A percentile compares a stretch with the other conserved stretches of the same genome.
Conservation (phyloP, 2,888 invertebrate genomes). For the Eulithis testata region DNA sequence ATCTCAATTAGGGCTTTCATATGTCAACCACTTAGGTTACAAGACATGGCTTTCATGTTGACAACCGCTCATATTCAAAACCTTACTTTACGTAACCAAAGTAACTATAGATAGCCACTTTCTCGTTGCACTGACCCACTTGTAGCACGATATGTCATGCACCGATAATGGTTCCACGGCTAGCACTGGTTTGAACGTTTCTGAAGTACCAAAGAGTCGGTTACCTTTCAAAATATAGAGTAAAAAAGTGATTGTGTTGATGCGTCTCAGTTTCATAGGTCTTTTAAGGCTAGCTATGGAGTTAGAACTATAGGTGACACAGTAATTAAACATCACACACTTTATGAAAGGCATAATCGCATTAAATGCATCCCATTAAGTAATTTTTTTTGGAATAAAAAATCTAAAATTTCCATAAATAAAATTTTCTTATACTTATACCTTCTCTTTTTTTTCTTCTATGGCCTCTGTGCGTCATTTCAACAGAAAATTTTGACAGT, state of each 20-base stretch:
- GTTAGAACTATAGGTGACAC: too few relatives aligned
- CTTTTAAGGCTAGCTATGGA: too few relatives aligned
- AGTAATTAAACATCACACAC: too few relatives aligned
- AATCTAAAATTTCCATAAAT: too few relatives aligned
- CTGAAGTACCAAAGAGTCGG: not conserved
- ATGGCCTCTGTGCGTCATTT: too few relatives aligned
- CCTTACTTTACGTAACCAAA: conserved; percentile 21
- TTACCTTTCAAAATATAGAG: not conserved
- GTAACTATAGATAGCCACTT: conserved; percentile 30
- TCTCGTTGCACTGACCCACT: conserved; percentile 40
- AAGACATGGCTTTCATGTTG: conserved; percentile 18
- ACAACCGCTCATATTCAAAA: conserved; percentile 27
- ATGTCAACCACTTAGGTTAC: conserved; percentile 10
- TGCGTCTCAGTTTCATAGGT: not conserved
- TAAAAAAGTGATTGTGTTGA: too few relatives aligned
- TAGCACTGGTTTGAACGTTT: not conserved
- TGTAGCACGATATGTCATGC: conserved; percentile 38
- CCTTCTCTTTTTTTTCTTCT: too few relatives aligned
- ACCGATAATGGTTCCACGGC: conserved; percentile 14
- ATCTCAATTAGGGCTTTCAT: conserved; percentile 9
- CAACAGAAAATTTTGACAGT: too few relatives aligned
- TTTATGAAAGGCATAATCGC: too few relatives aligned
- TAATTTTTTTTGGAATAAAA: too few relatives aligned
- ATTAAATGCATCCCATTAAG: too few relatives aligned
- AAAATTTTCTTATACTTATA: too few relatives aligned